phyloP scores from a whole-genome alignment of 2,797 vertebrate genomes.

The Poecilia wingei region DNA sequence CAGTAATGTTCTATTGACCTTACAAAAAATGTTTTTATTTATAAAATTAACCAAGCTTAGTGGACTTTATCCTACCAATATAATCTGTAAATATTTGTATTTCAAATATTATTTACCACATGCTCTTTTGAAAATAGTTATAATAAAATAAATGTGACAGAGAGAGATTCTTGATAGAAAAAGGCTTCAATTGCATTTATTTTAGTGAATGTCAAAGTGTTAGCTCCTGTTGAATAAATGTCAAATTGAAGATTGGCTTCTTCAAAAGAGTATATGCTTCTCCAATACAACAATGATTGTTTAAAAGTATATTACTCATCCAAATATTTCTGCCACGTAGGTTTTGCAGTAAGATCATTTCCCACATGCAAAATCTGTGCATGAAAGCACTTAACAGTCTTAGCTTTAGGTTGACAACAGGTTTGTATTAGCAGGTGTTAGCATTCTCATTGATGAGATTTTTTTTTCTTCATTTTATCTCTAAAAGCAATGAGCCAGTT shows the following conservation, averaged over 20 bases:
- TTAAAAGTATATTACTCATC: background rate
- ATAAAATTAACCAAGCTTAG: background rate
- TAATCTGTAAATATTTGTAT: background rate
- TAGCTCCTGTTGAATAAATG: background rate
- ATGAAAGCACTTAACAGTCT: slow-evolving; percentile 9
- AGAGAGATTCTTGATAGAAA: background rate
- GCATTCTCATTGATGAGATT: slow-evolving; percentile 86
- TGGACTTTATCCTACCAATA: background rate
- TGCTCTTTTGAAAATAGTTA: background rate
- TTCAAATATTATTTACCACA: background rate
- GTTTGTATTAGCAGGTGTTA: slow-evolving; percentile 81
- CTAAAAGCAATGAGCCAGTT: slow-evolving; percentile 94
- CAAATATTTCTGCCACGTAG: background rate
- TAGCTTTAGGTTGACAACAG: slow-evolving; percentile 80
- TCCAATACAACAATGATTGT: background rate
- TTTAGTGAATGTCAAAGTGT: background rate
- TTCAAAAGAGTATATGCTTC: background rate
- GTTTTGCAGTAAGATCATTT: background rate
- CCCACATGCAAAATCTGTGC: slow-evolving; percentile 1
- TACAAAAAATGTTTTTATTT: background rate
- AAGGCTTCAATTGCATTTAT: background rate
- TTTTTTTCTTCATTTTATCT: slow-evolving; percentile 92
- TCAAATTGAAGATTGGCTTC: background rate
- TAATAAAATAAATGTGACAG: background rate
- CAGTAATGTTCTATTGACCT: slow-evolving; percentile 13